Percentiles rank a stretch among this genome's conserved stretches.
phyloP scores from a whole-genome alignment of 2,797 vertebrate genomes.

The Pipistrellus pygmaeus region DNA sequence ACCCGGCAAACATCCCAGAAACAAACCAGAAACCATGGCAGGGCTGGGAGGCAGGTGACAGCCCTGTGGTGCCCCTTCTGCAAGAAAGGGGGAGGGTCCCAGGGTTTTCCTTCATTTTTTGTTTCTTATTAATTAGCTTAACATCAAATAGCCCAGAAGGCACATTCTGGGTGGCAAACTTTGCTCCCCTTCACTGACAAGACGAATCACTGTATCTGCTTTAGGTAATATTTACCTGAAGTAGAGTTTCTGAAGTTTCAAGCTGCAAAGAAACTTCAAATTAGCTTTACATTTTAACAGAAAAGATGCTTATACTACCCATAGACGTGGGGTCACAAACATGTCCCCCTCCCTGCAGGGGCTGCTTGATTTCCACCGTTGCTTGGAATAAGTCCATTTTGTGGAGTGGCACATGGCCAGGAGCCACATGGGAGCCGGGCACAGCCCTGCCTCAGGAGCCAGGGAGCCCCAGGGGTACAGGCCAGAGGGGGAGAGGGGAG shows the following conservation, averaged over 20 bases:
- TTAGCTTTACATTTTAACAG: constrained; percentile 35
- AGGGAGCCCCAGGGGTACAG: no score
- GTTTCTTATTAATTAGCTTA: not conserved
- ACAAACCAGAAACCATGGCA: not conserved
- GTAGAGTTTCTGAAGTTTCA: constrained; percentile 23
- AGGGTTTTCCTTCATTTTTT: not conserved
- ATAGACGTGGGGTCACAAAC: not conserved
- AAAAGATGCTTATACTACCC: not conserved
- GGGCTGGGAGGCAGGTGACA: no score
- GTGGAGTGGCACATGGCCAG: no score
- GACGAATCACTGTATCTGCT: constrained; percentile 79
- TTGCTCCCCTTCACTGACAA: constrained; percentile 77
- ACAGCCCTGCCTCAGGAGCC: no score
- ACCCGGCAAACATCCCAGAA: not conserved
- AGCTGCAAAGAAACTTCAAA: constrained; percentile 22
- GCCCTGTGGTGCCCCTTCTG: no score
- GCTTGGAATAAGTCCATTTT: no score
- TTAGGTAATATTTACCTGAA: constrained; percentile 5
- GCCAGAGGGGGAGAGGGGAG: no score
- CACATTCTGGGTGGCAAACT: not conserved
- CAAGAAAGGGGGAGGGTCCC: not conserved
- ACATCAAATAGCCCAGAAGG: not conserved
- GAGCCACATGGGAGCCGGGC: no score
- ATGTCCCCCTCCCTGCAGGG: not conserved
- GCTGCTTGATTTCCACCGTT: no score